Evolutionary conservation across 2,888 invertebrate species (phyloP), one percentile per base, ranked within the genome.

Genomic region (Harpalus rubripes): DNA sequence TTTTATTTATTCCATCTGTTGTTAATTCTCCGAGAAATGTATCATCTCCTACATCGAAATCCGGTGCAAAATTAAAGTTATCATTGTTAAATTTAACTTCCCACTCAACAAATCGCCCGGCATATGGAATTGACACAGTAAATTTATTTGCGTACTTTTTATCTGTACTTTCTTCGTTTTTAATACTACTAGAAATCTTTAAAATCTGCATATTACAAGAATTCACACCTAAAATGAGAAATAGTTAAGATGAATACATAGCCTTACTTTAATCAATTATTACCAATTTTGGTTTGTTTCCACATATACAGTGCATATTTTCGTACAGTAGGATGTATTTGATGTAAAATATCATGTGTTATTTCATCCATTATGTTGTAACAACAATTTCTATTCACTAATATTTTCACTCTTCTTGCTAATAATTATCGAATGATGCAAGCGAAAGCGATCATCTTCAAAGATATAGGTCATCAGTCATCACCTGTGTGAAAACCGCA

Each of bases 31-130:
- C 92, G 32, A 94, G 90, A 90, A 96, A 96, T 76, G 91, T 92
- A 59, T 94, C 93, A 89, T 96, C 95, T 87, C 95, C 93, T 90
- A 96, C 96, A 88, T 94, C 92, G 89, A 96, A 95, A 89, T 96
- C 96, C 0, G 96, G 96, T 5, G 95, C 94, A 88, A 94, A 93
- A 10, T 84, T 85, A 39, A 88, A 87, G 86, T 90, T 89, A 78
- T 91, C 89, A 12, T 90, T 91, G 89, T 95, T 94, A 90, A 96
- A 96, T 85, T 95, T 91, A 12, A 96, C 92, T 88, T 95, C 94
- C 95, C 96, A 96, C 87, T 93, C 93, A 4, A 96, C 89, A 85
- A 92, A 92, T 86, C 93, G 93, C 1, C 94, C 95, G 86, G 95
- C 95, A 89, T 94, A 96, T 0, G 96, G 96, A 81, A 96, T 92